Evolutionary conservation across 2,113 vertebrate genomes (phyloP).

Genomic region (Glareola pratincola): DNA sequence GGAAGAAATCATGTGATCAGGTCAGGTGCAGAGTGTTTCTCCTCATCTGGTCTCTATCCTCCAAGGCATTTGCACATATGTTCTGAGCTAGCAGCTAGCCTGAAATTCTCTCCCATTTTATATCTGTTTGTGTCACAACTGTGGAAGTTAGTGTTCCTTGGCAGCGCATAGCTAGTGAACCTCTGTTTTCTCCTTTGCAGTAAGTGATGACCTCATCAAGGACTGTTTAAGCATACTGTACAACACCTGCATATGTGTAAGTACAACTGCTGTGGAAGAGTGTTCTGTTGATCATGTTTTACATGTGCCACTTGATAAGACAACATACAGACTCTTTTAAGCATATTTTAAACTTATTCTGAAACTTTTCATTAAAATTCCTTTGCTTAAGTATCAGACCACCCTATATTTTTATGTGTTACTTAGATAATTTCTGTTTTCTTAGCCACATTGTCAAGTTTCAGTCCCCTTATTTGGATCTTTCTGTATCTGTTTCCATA

Average conservation of each 20-base stretch:
- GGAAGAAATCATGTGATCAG: not conserved
- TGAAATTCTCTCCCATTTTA: not conserved
- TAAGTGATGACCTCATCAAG: constrained; percentile 94
- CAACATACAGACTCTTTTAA: not conserved
- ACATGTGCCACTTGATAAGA: not conserved
- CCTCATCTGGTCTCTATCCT: not conserved
- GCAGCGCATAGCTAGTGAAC: not conserved
- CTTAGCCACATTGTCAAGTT: not conserved
- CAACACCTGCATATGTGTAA: constrained; percentile 96
- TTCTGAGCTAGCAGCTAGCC: not conserved
- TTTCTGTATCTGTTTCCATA: not conserved
- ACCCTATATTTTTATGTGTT: not conserved
- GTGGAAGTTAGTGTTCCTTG: not conserved
- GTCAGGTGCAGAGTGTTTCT: not conserved
- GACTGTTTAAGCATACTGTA: constrained; percentile 95
- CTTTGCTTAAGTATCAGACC: not conserved
- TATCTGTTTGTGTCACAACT: not conserved
- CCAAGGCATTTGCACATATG: not conserved
- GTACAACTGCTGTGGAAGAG: constrained; percentile 31
- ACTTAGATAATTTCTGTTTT: not conserved
- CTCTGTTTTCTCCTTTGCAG: constrained; percentile 72
- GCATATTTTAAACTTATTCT: not conserved
- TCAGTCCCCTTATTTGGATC: not conserved
- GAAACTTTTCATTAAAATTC: not conserved
- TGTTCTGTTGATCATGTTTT: not conserved